phyloP scores from a whole-genome alignment of 2,113 vertebrate genomes.

The Coreoperca whiteheadi region DNA sequence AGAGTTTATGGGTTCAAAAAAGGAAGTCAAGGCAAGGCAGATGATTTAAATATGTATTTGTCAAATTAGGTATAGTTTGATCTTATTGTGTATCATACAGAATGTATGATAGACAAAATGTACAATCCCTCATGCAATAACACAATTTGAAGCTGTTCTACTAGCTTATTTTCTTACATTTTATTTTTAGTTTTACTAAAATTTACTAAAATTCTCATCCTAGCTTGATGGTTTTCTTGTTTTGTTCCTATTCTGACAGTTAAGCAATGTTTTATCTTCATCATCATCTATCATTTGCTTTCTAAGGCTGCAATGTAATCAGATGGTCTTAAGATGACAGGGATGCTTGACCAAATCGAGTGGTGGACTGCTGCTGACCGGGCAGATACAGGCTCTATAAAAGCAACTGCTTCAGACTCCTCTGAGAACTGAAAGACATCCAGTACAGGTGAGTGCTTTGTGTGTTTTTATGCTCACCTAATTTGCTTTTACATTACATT shows the following conservation, averaged over 20 bases:
- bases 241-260: not conserved
- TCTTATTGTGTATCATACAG: not conserved
- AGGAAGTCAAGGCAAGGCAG: not conserved
- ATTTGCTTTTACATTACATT: slow-evolving; percentile 8
- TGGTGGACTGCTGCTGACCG: slow-evolving; percentile 58
- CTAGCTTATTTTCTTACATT: not conserved
- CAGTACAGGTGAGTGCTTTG: slow-evolving; percentile 65
- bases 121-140: not conserved
- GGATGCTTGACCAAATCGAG: slow-evolving; percentile 76
- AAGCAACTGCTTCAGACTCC: slow-evolving; percentile 57
- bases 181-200: not conserved
- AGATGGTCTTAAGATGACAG: slow-evolving; percentile 57
- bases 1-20: slow-evolving; percentile 39
- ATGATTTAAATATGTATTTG: slow-evolving; percentile 4
- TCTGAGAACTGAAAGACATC: slow-evolving; percentile 67
- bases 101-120: not conserved
- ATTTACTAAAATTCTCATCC: not conserved
- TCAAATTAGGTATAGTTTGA: not conserved
- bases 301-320: slow-evolving; percentile 30
- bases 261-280: slow-evolving; percentile 22
- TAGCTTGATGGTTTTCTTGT: not conserved
- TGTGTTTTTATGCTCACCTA: slow-evolving; percentile 4
- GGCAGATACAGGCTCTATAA: slow-evolving; percentile 65
- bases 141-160: not conserved
- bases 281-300: too few relatives aligned